Evolutionary conservation across 2,888 invertebrate species (phyloP), one percentile per base, ranked within the genome.

Genomic region (Epinotia ramella): DNA sequence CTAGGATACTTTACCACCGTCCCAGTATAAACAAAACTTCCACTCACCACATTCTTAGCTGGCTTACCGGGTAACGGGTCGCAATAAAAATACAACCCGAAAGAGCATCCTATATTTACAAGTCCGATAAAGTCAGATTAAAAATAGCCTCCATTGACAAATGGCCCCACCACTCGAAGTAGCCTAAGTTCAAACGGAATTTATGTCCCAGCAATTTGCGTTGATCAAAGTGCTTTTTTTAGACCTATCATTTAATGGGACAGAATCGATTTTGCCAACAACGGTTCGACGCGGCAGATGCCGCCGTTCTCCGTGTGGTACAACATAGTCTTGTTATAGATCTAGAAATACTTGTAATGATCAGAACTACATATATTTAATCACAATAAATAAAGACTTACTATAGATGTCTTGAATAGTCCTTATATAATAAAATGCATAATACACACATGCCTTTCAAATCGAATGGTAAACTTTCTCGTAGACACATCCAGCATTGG

Each of bases 121-220:
- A 18, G 18, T 11, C 20, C 44, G 16, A 59, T 57, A 44, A 68
- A 56, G 66, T 40, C 64, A 13, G 13, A 68, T 28, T 13, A 62
- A 56, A 71, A 66, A 59, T 76, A 62, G 56, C 28, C 16, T 67
- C 60, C 49, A 72, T 66, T 71, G 66, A 49, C 28, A 66, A 66
- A 69, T 70, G 49, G 24, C 1, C 9, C 16, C 57, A 70, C 24
- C 24, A 63, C 73, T 70, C 56, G 59, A 49, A 72, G 67, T 76
- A 72, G 72, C 73, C 62, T 71, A 72, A 71, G 76, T 60, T 64
- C 72, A 73, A 73, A 73, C 13, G 16, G 44, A 44, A 59, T 46
- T 40, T 59, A 59, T 59, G 68, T 68, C 68, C 68, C 59, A 20
- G 44, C 44, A 57, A 68, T 68, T 68, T 57, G 68, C 68, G 44